phyloP scores from a whole-genome alignment of 2,888 invertebrate genomes.

The Aricia artaxerxes region DNA sequence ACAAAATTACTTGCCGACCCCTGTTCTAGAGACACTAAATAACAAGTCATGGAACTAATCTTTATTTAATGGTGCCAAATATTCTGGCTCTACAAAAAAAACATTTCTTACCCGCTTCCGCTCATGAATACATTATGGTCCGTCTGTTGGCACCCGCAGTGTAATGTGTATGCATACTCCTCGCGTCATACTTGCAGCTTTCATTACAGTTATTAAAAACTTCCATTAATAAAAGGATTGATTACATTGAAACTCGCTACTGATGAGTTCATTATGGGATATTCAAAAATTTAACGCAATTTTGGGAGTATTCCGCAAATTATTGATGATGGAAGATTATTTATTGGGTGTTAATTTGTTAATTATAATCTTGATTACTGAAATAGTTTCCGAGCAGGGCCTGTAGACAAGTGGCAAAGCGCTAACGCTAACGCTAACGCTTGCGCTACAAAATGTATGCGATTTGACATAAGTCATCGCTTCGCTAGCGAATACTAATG shows the following conservation, averaged over 20 bases:
- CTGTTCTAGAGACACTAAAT: no score
- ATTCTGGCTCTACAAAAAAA: background rate
- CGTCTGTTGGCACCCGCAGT: slow-evolving; percentile 48
- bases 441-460: no score
- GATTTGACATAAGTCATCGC: no score
- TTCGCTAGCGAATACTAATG: no score
- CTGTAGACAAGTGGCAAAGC: no score
- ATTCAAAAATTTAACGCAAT: background rate
- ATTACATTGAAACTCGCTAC: slow-evolving; percentile 21
- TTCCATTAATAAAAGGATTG: slow-evolving; percentile 52
- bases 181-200: slow-evolving; percentile 71
- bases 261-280: slow-evolving; percentile 2
- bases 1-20: no score
- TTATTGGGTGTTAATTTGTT: background rate
- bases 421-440: no score
- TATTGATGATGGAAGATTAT: background rate
- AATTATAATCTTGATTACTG: background rate
- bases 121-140: slow-evolving; percentile 19
- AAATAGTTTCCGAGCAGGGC: background rate
- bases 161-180: slow-evolving; percentile 46
- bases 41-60: no score
- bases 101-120: slow-evolving; percentile 4
- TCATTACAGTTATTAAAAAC: slow-evolving; percentile 78
- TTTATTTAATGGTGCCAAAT: no score
- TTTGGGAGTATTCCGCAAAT: background rate